These are phyloP conservation scores for Mya arenaria DNA, from an alignment of 1,140 invertebrate genomes.

Conservation along the genomic window DNA sequence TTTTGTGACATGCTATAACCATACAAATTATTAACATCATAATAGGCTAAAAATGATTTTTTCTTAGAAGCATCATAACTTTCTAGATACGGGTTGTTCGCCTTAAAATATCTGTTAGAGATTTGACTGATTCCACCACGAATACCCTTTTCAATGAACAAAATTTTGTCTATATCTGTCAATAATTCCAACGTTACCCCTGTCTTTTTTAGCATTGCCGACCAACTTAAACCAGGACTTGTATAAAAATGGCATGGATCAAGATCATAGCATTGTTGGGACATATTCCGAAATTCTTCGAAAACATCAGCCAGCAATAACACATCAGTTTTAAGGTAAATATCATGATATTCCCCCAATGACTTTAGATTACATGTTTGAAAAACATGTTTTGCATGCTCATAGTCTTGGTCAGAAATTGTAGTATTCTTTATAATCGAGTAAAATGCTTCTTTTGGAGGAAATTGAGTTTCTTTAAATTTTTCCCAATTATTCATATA, in stretches of 20 bases:
- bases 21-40: conserved; percentile 69
- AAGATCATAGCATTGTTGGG: conserved; percentile 11
- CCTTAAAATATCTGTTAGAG: conserved; percentile 23
- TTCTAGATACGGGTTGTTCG: conserved; percentile 25
- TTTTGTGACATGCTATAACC: conserved; percentile 58
- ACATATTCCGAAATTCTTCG: conserved; percentile 45
- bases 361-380: not conserved
- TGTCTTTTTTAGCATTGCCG: conserved; percentile 62
- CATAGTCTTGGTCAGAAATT: conserved; percentile 44
- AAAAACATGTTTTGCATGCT: conserved; percentile 31
- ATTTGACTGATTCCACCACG: conserved; percentile 38
- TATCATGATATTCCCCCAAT: conserved; percentile 9
- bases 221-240: conserved; percentile 58
- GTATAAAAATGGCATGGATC: not conserved
- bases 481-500: conserved; percentile 50
- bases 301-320: conserved; percentile 49
- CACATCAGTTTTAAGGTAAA: conserved; percentile 46
- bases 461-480: conserved; percentile 54
- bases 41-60: not conserved
- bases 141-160: conserved; percentile 17
- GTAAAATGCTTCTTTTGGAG: conserved; percentile 42
- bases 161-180: not conserved
- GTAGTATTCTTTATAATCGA: conserved; percentile 16
- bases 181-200: not conserved
- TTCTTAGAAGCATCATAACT: not conserved